phyloP scores from a whole-genome alignment of 2,797 vertebrate genomes.

The Tauraco hartlaubi region DNA sequence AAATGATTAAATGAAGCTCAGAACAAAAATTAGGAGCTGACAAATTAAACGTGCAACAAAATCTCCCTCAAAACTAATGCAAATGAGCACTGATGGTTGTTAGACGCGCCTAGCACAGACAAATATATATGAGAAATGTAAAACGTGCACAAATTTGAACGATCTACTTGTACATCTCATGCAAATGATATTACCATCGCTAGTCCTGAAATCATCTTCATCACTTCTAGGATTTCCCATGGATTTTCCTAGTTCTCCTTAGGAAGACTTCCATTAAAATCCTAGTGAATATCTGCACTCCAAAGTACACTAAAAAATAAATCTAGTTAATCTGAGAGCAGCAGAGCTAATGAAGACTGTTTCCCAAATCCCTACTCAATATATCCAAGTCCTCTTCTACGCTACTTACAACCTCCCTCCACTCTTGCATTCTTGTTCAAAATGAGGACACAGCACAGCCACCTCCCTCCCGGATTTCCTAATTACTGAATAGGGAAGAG shows the following conservation, averaged over 20 bases:
- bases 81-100: not conserved
- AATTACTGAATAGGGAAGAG: conserved; percentile 36
- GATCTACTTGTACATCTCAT: not conserved
- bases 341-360: conserved; percentile 59
- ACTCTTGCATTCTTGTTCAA: conserved; percentile 19
- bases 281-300: not conserved
- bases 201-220: not conserved
- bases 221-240: conserved; percentile 17
- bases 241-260: conserved; percentile 35
- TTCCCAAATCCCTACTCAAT: conserved; percentile 71
- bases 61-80: not conserved
- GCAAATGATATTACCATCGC: not conserved
- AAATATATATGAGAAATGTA: not conserved
- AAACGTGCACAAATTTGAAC: not conserved
- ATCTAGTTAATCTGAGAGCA: conserved; percentile 58
- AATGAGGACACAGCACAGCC: conserved; percentile 31
- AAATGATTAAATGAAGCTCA: not conserved
- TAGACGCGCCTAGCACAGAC: not conserved
- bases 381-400: conserved; percentile 39
- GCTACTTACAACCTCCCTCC: conserved; percentile 6
- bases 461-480: conserved; percentile 17
- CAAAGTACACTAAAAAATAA: conserved; percentile 38
- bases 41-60: not conserved
- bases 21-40: not conserved
- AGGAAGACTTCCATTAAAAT: conserved; percentile 38